A percentile compares a stretch with the other conserved stretches of the same genome.
Conservation (phyloP, 2,888 invertebrate species). For the Rotaria macrura region DNA sequence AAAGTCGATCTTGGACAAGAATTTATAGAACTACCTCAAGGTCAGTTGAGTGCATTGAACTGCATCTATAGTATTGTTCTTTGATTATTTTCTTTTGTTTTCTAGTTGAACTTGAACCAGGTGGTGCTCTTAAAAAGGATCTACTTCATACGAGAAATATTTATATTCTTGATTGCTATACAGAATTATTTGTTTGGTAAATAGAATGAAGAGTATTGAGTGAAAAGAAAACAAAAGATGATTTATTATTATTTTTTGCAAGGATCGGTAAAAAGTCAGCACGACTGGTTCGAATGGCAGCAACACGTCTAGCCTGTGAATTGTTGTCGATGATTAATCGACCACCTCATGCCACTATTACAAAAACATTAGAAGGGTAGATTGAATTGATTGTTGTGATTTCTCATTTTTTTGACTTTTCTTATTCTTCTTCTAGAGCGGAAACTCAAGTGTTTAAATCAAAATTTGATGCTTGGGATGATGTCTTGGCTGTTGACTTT, state of each 20-base stretch:
- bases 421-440: slow-evolving; percentile 38
- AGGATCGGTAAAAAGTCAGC: slow-evolving; percentile 88
- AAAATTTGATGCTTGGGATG: slow-evolving; percentile 94
- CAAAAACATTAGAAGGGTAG: slow-evolving; percentile 77
- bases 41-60: slow-evolving; percentile 35
- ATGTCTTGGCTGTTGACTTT: slow-evolving; percentile 89
- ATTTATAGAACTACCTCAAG: slow-evolving; percentile 90
- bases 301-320: slow-evolving; percentile 89
- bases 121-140: slow-evolving; percentile 59
- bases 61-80: too few species aligned
- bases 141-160: slow-evolving; percentile 79
- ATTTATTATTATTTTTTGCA: not conserved
- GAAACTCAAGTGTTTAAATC: slow-evolving; percentile 71
- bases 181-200: slow-evolving; percentile 86
- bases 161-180: slow-evolving; percentile 83
- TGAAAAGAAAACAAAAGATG: not conserved
- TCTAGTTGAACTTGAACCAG: slow-evolving; percentile 39
- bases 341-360: slow-evolving; percentile 71
- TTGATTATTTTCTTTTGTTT: not conserved
- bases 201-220: not conserved
- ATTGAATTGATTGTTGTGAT: slow-evolving; percentile 28
- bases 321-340: slow-evolving; percentile 78
- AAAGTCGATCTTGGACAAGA: slow-evolving; percentile 95
- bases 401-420: not conserved
- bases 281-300: slow-evolving; percentile 81